These are phyloP conservation scores for Montipora capitata DNA, from an alignment of 92 coral and sea anemone species.

Conservation along the genomic window DNA sequence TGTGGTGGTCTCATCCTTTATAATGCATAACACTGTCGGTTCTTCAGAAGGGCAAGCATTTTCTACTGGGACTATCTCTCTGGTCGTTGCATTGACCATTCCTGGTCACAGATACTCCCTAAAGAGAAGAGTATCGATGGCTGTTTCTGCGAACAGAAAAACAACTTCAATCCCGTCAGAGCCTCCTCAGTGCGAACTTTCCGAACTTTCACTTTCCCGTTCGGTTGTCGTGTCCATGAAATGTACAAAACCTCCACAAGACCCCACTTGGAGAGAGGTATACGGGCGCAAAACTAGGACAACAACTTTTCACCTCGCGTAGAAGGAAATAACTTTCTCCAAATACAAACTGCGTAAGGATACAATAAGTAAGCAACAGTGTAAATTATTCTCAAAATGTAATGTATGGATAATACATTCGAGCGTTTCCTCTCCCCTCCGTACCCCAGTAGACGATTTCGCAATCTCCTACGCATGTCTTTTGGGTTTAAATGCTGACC, in stretches of 20 bases:
- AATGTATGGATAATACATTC: no score
- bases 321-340: background rate
- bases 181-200: background rate
- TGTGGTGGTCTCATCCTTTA: constrained; percentile 86
- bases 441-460: background rate
- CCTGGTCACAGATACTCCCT: constrained; percentile 63
- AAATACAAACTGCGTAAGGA: background rate
- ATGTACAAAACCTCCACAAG: no score
- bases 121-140: constrained; percentile 23
- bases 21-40: constrained; percentile 88
- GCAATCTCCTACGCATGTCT: background rate
- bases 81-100: constrained; percentile 83
- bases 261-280: constrained; percentile 30
- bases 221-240: no score
- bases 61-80: constrained; percentile 79
- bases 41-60: constrained; percentile 73
- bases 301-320: background rate
- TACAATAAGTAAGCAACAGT: background rate
- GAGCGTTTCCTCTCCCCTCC: background rate
- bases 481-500: background rate
- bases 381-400: no score
- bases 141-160: constrained; percentile 1
- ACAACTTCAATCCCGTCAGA: constrained; percentile 6
- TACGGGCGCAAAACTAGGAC: no score
- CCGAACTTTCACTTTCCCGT: no score